Conservation (phyloP, 2,113 vertebrate genomes). For the Caretta caretta region DNA sequence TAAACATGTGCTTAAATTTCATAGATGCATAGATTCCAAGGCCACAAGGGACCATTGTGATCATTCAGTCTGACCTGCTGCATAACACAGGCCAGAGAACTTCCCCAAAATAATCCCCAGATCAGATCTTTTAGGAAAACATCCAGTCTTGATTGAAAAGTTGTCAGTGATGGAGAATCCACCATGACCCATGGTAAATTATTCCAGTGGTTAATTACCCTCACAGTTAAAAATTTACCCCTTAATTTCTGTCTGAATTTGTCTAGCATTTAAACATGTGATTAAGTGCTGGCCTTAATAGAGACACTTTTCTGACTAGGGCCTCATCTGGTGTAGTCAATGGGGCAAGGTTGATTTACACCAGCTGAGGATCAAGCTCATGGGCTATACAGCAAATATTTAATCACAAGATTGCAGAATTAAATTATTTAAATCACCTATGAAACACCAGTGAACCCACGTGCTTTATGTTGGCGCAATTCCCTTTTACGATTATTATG, state of each 20-base stretch:
- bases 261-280: not conserved
- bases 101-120: not conserved
- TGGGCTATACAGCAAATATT: slow-evolving; percentile 46
- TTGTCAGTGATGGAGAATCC: not conserved
- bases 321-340: not conserved
- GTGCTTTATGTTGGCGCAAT: slow-evolving; percentile 27
- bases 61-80: not conserved
- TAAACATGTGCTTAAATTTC: not conserved
- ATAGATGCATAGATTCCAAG: not conserved
- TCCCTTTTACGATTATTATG: slow-evolving; percentile 54
- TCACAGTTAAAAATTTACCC: not conserved
- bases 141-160: not conserved
- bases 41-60: not conserved
- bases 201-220: not conserved
- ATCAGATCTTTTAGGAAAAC: not conserved
- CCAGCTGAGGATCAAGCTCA: slow-evolving; percentile 43
- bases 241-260: not conserved
- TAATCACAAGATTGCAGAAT: slow-evolving; percentile 62
- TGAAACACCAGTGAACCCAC: slow-evolving; percentile 40
- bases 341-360: not conserved
- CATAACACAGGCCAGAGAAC: not conserved
- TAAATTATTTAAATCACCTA: slow-evolving; percentile 69
- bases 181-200: not conserved
- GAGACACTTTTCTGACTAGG: slow-evolving; percentile 27
- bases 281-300: not conserved